phyloP scores from a whole-genome alignment of 1,140 invertebrate species.

The Scylla paramamosain region DNA sequence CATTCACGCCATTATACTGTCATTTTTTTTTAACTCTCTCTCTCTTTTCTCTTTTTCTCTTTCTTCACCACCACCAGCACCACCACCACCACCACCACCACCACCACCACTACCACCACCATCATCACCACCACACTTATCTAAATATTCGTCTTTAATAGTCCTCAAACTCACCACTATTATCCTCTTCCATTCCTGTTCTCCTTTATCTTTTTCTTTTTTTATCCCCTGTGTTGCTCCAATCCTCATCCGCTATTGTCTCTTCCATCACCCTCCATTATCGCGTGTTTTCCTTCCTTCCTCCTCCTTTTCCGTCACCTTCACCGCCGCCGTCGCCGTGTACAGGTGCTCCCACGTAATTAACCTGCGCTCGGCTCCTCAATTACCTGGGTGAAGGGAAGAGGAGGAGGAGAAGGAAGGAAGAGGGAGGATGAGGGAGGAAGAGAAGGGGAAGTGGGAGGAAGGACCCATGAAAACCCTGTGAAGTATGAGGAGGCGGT shows the following conservation, averaged over 20 bases:
- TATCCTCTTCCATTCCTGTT: too few species aligned
- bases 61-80: too few species aligned
- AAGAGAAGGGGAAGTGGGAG: neutral
- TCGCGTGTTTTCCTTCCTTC: neutral
- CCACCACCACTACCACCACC: too few species aligned
- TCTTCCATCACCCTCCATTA: neutral
- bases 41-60: too few species aligned
- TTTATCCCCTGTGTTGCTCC: neutral
- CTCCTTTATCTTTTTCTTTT: neutral
- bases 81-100: too few species aligned
- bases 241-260: neutral
- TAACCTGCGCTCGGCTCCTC: neutral
- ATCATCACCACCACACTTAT: too few species aligned
- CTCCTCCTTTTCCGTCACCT: neutral
- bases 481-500: neutral
- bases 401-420: neutral
- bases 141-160: too few species aligned
- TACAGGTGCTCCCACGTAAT: neutral
- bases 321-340: neutral
- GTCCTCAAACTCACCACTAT: too few species aligned
- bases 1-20: too few species aligned
- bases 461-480: neutral
- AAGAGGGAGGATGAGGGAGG: neutral
- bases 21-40: too few species aligned
- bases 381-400: neutral